Evolutionary conservation across 2,888 invertebrate species (phyloP).

Genomic region (Thymelicus lineola): DNA sequence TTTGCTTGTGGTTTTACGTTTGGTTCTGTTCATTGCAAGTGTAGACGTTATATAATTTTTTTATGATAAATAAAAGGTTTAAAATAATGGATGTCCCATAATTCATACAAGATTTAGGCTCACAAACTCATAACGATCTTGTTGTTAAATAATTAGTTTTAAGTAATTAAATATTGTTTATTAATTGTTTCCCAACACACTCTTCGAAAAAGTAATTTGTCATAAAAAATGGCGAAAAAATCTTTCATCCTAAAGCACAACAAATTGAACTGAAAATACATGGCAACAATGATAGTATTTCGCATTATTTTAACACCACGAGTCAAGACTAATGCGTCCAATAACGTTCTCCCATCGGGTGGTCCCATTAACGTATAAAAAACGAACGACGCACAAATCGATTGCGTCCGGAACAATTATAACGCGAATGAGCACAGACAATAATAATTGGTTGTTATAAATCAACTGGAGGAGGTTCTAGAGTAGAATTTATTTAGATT

Average conservation of each 20-base stretch:
- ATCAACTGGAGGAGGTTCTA: slow-evolving; percentile 47
- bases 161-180: no score
- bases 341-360: slow-evolving; percentile 51
- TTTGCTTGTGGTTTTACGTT: not conserved
- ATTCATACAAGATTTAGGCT: no score
- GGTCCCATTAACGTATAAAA: slow-evolving; percentile 51
- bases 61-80: no score
- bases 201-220: no score
- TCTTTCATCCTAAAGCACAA: not conserved
- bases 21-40: no score
- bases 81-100: no score
- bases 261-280: slow-evolving; percentile 1
- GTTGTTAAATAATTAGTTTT: no score
- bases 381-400: slow-evolving; percentile 50
- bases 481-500: not conserved
- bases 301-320: slow-evolving; percentile 15
- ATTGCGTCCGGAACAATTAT: slow-evolving; percentile 58
- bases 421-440: slow-evolving; percentile 58
- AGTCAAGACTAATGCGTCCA: slow-evolving; percentile 48
- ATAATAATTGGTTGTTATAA: slow-evolving; percentile 58
- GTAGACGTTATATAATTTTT: no score
- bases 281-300: slow-evolving; percentile 5
- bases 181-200: no score
- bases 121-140: no score
- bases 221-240: no score